Base-by-base conservation (phyloP, 1,140 invertebrate genomes). In the Zaprionus tsacasi region DNA sequence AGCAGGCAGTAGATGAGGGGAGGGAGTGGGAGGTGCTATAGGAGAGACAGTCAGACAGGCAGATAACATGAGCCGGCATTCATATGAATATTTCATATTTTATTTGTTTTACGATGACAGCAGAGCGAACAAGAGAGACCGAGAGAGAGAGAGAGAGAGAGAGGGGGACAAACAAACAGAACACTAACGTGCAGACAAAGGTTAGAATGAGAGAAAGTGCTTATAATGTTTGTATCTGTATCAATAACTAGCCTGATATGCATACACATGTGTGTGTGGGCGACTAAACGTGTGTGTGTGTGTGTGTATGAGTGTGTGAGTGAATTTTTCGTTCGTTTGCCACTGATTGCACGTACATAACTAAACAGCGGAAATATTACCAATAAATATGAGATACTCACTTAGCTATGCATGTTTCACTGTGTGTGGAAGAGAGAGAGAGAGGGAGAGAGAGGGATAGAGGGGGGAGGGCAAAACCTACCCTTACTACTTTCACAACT, bases 51-150 rank as follows among this genome's bases (percentile, higher is more conserved):
- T 59, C 56, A 33, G 64, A 64, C 56, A 55, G 38, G 36, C 7
- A 13, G 81, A 82, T 82, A 82, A 82, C 80, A 72, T 71, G 81
- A 79, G 76, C 73, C 54, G 73, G 54, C 81, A 83, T 70, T 80
- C 70, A 66, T 70, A 83, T 85, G 78, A 75, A 80, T 72, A 81
- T 72, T 74, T 81, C 50, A 78, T 68, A 80, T 85, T 81, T 57
- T 67, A 78, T 85, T 82, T 76, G 70, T 50, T 61, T 57, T 77
- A 54, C 54, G 78, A 71, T 65, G 70, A 70, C 72, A 75, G 71
- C 57, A 36, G 12, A 60, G 35, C n/a, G 40, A n/a, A n/a, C n/a
- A n/a, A n/a, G n/a, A n/a, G n/a, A n/a, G n/a, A n/a, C n/a, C n/a
- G n/a, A n/a, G n/a, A 58, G 36, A 10, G 13, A 48, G 36, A 52